Conservation (phyloP, 2,797 vertebrate species). For the Lepilemur ruficaudatus region DNA sequence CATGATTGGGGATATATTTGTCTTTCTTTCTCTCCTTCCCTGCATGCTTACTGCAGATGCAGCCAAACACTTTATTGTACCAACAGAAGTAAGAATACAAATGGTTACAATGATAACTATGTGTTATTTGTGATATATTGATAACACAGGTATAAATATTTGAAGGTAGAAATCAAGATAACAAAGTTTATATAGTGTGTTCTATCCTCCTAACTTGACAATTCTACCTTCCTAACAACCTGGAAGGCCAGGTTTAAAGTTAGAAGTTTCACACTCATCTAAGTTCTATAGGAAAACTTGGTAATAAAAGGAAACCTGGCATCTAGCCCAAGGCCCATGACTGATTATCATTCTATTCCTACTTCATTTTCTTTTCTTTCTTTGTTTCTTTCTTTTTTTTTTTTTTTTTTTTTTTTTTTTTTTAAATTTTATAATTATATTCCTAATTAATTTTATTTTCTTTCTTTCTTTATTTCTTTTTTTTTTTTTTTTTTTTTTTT, state of each 20-base stretch:
- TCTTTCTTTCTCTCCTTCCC: background rate
- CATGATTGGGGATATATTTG: background rate
- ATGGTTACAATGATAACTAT: too few species aligned
- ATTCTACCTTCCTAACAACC: background rate
- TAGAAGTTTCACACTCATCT: background rate
- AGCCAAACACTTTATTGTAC: background rate
- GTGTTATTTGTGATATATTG: too few species aligned
- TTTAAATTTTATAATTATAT: too few species aligned
- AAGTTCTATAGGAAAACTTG: background rate
- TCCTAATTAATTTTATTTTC: too few species aligned
- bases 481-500: too few species aligned
- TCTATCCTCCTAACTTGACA: background rate
- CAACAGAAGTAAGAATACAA: background rate
- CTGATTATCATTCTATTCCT: background rate
- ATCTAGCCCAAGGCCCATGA: background rate
- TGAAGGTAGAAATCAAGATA: background rate
- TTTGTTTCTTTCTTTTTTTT: too few species aligned
- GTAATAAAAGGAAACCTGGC: background rate
- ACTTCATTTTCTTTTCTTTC: background rate
- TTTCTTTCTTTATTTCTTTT: too few species aligned
- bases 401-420: too few species aligned
- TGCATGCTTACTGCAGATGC: background rate
- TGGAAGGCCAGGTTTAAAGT: background rate
- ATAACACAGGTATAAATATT: background rate
- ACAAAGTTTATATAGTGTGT: background rate